Evolutionary conservation across 2,888 invertebrate species (phyloP).

Genomic region (Zelleria hepariella): DNA sequence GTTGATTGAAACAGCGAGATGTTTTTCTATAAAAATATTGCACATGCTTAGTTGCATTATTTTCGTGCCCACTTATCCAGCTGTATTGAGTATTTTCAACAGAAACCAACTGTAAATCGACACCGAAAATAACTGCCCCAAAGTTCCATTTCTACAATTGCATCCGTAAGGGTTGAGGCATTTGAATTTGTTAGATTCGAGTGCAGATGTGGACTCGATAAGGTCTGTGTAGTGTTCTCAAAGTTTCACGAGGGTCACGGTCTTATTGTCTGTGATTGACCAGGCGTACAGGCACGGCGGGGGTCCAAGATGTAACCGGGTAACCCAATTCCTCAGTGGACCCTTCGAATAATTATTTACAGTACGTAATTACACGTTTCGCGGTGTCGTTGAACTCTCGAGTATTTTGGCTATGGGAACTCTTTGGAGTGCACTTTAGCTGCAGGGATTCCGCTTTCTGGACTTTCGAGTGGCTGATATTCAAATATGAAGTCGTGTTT

Average conservation of each 20-base stretch:
- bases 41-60: background rate
- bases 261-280: conserved; percentile 64
- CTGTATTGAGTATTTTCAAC: background rate
- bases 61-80: background rate
- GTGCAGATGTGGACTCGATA: conserved; percentile 15
- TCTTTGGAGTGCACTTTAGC: conserved; percentile 36
- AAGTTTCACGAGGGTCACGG: conserved; percentile 41
- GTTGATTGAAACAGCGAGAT: background rate
- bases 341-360: conserved; percentile 40
- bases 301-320: conserved; percentile 52
- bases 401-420: conserved; percentile 49
- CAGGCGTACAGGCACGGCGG: conserved; percentile 52
- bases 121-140: background rate
- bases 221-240: conserved; percentile 35
- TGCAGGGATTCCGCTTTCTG: conserved; percentile 36
- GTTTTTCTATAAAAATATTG: background rate
- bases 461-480: conserved; percentile 22
- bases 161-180: background rate
- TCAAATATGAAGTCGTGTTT: no score
- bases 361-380: conserved; percentile 58
- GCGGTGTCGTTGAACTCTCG: conserved; percentile 58
- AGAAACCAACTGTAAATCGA: background rate
- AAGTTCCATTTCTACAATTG: background rate
- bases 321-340: conserved; percentile 61
- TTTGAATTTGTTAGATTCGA: conserved; percentile 1